phyloP scores from a whole-genome alignment of 2,113 vertebrate genomes.

The Pholis gunnellus region DNA sequence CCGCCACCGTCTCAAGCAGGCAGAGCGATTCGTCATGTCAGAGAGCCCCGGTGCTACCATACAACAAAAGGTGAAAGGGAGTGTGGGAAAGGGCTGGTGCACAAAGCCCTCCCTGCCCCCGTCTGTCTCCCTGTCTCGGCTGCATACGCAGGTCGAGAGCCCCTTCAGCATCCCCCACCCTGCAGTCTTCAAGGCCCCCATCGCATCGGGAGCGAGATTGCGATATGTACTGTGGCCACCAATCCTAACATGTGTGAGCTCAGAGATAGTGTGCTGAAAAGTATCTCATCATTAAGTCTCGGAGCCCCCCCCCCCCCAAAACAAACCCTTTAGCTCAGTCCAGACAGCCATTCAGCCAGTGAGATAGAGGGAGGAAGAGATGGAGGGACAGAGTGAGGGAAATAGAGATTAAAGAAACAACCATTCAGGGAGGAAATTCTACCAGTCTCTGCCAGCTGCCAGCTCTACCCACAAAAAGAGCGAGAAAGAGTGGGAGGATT shows the following conservation, averaged over 20 bases:
- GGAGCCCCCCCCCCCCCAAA: not conserved
- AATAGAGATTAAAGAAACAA: conserved; percentile 56
- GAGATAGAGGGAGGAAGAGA: conserved; percentile 52
- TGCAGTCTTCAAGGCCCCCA: conserved; percentile 38
- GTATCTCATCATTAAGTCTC: conserved; percentile 51
- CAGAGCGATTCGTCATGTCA: conserved; percentile 82
- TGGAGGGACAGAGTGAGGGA: conserved; percentile 31
- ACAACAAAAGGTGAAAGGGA: conserved; percentile 84
- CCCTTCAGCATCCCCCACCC: conserved; percentile 62
- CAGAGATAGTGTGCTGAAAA: conserved; percentile 3
- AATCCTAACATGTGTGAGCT: conserved; percentile 36
- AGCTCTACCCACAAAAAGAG: conserved; percentile 50
- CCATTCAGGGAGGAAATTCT: conserved; percentile 58
- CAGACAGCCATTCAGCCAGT: conserved; percentile 50
- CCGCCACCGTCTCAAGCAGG: conserved; percentile 57
- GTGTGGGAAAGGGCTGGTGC: conserved; percentile 83
- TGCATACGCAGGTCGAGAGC: conserved; percentile 54
- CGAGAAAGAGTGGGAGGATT: conserved; percentile 50
- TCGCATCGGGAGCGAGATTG: not conserved
- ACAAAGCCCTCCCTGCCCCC: conserved; percentile 81
- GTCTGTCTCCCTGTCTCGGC: conserved; percentile 69
- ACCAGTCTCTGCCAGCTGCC: conserved; percentile 43
- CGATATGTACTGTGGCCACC: not conserved
- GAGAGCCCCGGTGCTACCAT: conserved; percentile 71
- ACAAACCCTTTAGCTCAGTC: conserved; percentile 40